A percentile compares a stretch with the other conserved stretches of the same genome.
Evolutionary conservation across 2,113 vertebrate species (phyloP).

Genomic region (Cavia aperea): DNA sequence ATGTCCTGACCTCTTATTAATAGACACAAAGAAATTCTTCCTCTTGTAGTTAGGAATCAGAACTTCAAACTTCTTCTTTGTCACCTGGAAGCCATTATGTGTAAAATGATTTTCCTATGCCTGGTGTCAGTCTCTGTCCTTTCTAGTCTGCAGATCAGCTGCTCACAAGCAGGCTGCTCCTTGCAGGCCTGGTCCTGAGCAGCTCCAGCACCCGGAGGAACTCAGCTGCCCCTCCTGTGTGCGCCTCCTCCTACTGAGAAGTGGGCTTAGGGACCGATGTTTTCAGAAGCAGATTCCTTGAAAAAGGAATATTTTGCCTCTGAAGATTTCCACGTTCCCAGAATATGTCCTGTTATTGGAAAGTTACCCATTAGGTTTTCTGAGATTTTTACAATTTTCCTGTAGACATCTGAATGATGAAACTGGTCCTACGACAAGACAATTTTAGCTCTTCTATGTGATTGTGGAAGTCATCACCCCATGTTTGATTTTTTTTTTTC

Average conservation of each 20-base stretch:
- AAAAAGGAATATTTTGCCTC: constrained; percentile 22
- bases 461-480: constrained; percentile 27
- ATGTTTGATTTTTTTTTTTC: constrained; percentile 31
- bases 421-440: constrained; percentile 18
- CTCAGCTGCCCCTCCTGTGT: background rate
- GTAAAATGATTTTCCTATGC: background rate
- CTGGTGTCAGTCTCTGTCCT: background rate
- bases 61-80: background rate
- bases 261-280: background rate
- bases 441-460: background rate
- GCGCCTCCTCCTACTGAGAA: background rate
- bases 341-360: constrained; percentile 14
- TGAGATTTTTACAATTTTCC: constrained; percentile 11
- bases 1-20: background rate
- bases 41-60: background rate
- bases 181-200: background rate
- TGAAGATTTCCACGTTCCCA: constrained; percentile 3
- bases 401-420: constrained; percentile 2
- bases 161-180: background rate
- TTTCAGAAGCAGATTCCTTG: background rate
- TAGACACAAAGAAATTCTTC: background rate
- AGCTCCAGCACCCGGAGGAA: background rate
- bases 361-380: background rate
- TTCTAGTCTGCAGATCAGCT: background rate
- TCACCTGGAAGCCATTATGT: constrained; percentile 33